A percentile compares a stretch with the other conserved stretches of the same genome.
Evolutionary conservation across 2,888 invertebrate genomes (phyloP).

Genomic region (Synergus gifuensis): DNA sequence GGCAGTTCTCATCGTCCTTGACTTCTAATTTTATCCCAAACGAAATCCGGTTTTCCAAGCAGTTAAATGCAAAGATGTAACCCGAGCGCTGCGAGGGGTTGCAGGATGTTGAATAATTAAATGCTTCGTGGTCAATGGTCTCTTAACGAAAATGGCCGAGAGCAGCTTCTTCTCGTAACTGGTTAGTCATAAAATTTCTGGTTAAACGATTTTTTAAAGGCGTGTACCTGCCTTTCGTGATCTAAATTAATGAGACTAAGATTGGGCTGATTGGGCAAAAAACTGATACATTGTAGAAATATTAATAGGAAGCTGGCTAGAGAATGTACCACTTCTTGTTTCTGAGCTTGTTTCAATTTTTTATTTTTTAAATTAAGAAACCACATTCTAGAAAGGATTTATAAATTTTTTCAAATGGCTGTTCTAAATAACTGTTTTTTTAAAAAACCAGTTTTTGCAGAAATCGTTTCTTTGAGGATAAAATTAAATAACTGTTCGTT

Average conservation of each 20-base stretch:
- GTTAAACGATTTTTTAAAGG: neutral
- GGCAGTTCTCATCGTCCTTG: conserved; percentile 64
- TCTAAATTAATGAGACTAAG: neutral
- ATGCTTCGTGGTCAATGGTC: conserved; percentile 24
- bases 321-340: neutral
- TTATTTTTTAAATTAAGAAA: no score
- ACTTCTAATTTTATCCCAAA: conserved; percentile 71
- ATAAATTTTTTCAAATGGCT: no score
- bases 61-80: neutral
- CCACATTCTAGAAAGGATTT: neutral
- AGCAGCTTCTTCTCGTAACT: neutral
- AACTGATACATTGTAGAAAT: neutral
- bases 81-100: conserved; percentile 3
- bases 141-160: conserved; percentile 12
- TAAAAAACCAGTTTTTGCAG: neutral
- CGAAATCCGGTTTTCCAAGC: conserved; percentile 66
- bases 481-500: neutral
- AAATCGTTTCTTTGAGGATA: neutral
- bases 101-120: conserved; percentile 33
- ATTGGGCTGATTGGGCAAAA: neutral
- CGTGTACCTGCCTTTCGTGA: neutral
- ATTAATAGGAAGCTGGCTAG: neutral
- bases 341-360: no score
- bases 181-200: neutral
- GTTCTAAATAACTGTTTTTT: neutral